phyloP scores from a whole-genome alignment of 2,113 vertebrate species.

The Crocuta crocuta region DNA sequence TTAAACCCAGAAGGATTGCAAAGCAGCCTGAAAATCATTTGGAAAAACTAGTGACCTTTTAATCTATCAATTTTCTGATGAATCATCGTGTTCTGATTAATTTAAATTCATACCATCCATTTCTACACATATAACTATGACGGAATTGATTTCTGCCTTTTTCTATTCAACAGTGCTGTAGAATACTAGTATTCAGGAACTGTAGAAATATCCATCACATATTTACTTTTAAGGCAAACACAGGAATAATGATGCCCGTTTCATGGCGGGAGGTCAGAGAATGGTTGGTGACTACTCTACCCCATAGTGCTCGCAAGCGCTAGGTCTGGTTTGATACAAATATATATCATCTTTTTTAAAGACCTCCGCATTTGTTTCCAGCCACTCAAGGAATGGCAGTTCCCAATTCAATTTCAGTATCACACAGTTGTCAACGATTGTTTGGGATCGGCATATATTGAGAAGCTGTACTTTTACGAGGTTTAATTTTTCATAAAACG shows the following conservation, averaged over 20 bases:
- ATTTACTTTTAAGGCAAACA: conserved; percentile 12
- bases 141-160: conserved; percentile 17
- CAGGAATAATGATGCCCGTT: not conserved
- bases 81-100: conserved; percentile 62
- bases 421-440: not conserved
- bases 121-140: conserved; percentile 52
- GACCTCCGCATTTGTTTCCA: not conserved
- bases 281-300: not conserved
- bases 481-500: conserved; percentile 65
- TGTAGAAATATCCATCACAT: not conserved
- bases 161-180: not conserved
- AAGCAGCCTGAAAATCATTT: conserved; percentile 72
- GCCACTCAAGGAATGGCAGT: not conserved
- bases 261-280: not conserved
- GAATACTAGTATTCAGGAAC: conserved; percentile 10
- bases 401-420: conserved; percentile 12
- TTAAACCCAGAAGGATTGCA: conserved; percentile 66
- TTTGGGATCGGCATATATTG: not conserved
- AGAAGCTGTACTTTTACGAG: conserved; percentile 17
- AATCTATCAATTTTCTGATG: conserved; percentile 71
- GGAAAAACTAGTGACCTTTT: conserved; percentile 78
- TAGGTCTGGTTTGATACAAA: not conserved
- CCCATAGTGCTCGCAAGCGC: not conserved
- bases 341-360: not conserved
- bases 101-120: conserved; percentile 60